phyloP scores from a whole-genome alignment of 1,140 invertebrate genomes.

The Diorhabda elongata region DNA sequence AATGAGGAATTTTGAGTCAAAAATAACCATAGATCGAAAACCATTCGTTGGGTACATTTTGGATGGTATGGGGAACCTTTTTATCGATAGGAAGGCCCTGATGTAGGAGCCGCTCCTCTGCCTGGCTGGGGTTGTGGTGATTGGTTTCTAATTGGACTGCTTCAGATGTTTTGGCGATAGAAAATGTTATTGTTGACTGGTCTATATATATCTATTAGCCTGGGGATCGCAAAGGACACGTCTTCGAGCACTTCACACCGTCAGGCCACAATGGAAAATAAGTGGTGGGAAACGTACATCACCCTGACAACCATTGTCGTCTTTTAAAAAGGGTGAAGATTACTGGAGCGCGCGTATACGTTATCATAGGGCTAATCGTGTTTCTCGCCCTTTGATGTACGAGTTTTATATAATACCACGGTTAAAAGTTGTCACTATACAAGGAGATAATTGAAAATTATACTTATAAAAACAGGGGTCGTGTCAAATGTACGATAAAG shows the following conservation, averaged over 20 bases:
- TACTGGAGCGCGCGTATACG: constrained; percentile 21
- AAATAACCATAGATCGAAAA: no score
- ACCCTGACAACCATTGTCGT: constrained; percentile 19
- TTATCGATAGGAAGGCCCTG: no score
- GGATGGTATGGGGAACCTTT: no score
- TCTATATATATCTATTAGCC: constrained; percentile 36
- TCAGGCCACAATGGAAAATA: constrained; percentile 19
- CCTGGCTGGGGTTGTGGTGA: no score
- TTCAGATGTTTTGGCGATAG: no score
- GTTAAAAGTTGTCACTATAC: background rate
- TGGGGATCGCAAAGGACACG: constrained; percentile 28
- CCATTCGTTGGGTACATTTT: no score
- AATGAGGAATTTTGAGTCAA: no score
- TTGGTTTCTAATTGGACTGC: no score
- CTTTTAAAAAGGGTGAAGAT: constrained; percentile 29
- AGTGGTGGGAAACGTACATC: constrained; percentile 28
- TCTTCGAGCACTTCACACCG: constrained; percentile 38
- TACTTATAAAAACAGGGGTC: background rate
- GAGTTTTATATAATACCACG: background rate
- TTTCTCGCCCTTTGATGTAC: background rate
- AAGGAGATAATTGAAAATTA: background rate
- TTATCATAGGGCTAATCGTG: constrained; percentile 27
- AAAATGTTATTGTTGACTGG: background rate
- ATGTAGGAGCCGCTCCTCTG: no score
- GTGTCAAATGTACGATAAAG: no score